Base-by-base conservation (phyloP, 2,888 invertebrate genomes). In the Rotaria sp. region DNA sequence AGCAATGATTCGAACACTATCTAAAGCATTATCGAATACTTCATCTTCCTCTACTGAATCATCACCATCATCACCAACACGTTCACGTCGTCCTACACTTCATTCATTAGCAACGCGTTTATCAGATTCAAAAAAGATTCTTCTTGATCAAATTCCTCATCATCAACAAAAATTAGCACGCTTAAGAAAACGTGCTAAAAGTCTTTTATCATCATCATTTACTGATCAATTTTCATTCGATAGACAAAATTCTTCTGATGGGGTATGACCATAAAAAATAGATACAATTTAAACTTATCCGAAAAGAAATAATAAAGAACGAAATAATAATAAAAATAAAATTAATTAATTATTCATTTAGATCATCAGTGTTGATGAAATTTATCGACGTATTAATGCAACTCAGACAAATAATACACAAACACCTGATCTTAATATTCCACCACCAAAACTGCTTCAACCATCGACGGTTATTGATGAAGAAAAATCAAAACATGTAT, bases 261-360 rank as follows among this genome's bases (percentile, higher is more conserved):
- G 18, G 67, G 67, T 67, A 67, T 10, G 80, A 80, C 15, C 26
- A 80, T 2, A n/a, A 80, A 41, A n/a, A 18, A 26, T 4, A 45
- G 0, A 11, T 13, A n/a, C 26, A 35, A 15, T 26, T 26, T 41
- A 45, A 7, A 45, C 10, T 26, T 2, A 41, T 41, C 0, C 18
- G 1, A n/a, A 35, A 18, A 67, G 11, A n/a, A 26, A 13, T 50
- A 50, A 50, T 50, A 1, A 50, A 18, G 18, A 50, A 50, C 10
- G 0, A 15, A 50, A 50, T 50, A 50, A 18, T 0, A 50, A 50
- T 1, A 18, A 50, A 50, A 8, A 8, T 8, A 41, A 24, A 75
- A 11, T 7, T 90, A 0, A 48, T 50, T 18, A 26, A 35, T 80
- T 84, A n/a, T 85, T 75, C 41, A 84, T 85, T 57, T 67, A 75